Conservation (phyloP, 2,113 vertebrate species). For the Paramisgurnus dabryanus region DNA sequence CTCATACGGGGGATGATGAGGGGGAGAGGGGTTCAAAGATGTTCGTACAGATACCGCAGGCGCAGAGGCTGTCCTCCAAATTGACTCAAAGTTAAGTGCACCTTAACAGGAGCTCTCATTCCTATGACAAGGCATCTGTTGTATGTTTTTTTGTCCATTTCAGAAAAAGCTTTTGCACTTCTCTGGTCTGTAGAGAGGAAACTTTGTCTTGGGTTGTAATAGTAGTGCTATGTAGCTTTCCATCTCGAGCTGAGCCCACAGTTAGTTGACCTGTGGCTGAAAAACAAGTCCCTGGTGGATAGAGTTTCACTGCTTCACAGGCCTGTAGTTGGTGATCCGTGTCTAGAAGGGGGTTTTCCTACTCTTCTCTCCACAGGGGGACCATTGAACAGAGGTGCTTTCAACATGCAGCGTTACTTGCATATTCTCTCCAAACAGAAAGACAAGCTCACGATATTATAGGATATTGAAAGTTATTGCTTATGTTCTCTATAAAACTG, state of each 20-base stretch:
- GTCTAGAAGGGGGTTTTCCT: conserved; percentile 70
- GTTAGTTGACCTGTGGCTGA: conserved; percentile 75
- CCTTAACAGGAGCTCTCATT: conserved; percentile 47
- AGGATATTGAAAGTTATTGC: background rate
- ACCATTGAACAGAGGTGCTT: conserved; percentile 50
- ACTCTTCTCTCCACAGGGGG: conserved; percentile 52
- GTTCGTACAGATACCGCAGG: conserved; percentile 51
- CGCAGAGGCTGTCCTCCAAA: conserved; percentile 42
- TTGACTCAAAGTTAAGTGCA: conserved; percentile 57
- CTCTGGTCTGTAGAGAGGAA: conserved; percentile 49
- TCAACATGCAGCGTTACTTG: background rate
- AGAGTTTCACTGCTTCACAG: conserved; percentile 75
- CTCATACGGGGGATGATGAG: conserved; percentile 20
- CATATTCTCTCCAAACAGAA: too few relatives aligned
- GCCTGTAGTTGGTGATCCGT: conserved; percentile 72
- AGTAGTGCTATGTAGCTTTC: conserved; percentile 58
- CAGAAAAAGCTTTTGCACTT: conserved; percentile 38
- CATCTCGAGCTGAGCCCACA: conserved; percentile 64
- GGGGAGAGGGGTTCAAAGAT: conserved; percentile 52
- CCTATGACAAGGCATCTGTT: conserved; percentile 50
- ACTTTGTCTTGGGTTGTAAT: conserved; percentile 64
- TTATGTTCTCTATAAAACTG: background rate
- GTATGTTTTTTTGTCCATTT: conserved; percentile 29
- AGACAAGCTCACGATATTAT: background rate
- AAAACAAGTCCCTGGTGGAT: conserved; percentile 74